A percentile compares a stretch with the other conserved stretches of the same genome.
Evolutionary conservation across 2,113 vertebrate species (phyloP).

Genomic region (human): GRCh38 chr12:130989501-130990000

Average conservation of each 20-base stretch:
- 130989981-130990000: accelerated
- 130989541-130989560: background rate
- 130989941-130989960: background rate
- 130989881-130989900: background rate
- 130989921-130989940: accelerated
- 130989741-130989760: background rate
- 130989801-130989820: background rate
- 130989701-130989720: background rate
- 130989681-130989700: background rate
- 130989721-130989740: background rate
- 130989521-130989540: background rate
- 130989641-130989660: background rate
- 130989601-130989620: background rate
- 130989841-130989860: background rate
- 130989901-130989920: accelerated
- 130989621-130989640: background rate
- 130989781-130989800: background rate
- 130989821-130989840: background rate
- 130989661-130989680: too few relatives aligned
- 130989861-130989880: background rate
- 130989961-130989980: accelerated
- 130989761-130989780: accelerated
- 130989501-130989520: background rate
- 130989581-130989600: background rate
- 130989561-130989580: background rate